A percentile compares a stretch with the other conserved stretches of the same genome.
Conservation (phyloP, 2,888 invertebrate species). For the Flexamia atlantica region DNA sequence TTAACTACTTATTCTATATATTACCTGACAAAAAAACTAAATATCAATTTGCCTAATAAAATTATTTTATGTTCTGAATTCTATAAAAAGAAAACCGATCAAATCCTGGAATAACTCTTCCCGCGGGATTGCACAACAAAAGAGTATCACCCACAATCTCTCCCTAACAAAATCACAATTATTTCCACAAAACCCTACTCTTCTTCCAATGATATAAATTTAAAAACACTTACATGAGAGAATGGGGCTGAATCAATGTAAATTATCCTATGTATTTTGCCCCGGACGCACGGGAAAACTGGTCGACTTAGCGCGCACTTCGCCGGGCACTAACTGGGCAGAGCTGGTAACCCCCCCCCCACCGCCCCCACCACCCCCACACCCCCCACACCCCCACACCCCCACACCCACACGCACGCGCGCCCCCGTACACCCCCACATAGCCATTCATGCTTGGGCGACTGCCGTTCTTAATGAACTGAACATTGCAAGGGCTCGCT, state of each 20-base stretch:
- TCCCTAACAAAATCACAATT: too few species aligned
- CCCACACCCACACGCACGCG: neutral
- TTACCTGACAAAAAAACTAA: too few species aligned
- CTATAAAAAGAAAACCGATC: too few species aligned
- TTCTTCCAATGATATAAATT: too few species aligned
- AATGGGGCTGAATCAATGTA: neutral
- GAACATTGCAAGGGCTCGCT: neutral
- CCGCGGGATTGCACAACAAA: too few species aligned
- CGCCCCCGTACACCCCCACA: neutral
- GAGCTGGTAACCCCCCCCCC: neutral
- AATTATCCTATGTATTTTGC: neutral
- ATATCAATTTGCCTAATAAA: too few species aligned
- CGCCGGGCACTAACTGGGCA: neutral
- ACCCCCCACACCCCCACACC: neutral
- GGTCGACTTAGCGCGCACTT: neutral
- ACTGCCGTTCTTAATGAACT: conserved; percentile 4
- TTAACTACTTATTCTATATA: too few species aligned
- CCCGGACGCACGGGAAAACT: neutral
- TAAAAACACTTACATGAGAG: conserved; percentile 20
- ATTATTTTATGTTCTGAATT: too few species aligned
- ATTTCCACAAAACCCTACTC: too few species aligned
- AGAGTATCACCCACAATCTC: too few species aligned
- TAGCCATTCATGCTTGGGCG: neutral
- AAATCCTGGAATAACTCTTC: too few species aligned
- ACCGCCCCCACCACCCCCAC: neutral